These are phyloP conservation scores for Gyrodactylus salaris DNA, from an alignment of 1,140 invertebrate genomes.

Conservation along the genomic window DNA sequence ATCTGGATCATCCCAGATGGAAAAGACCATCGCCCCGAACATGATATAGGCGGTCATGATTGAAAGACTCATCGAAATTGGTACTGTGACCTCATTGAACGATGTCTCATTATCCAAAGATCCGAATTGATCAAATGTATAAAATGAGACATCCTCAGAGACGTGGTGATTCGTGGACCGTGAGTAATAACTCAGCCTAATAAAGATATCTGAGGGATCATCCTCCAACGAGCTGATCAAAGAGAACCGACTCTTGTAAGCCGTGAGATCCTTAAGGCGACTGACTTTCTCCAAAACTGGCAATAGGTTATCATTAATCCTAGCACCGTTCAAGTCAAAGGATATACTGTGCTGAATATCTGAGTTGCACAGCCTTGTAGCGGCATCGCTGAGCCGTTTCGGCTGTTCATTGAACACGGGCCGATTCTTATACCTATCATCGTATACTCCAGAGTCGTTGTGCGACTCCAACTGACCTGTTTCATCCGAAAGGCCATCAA, in stretches of 20 bases:
- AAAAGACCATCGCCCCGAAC: conserved; percentile 6
- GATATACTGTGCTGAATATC: not conserved
- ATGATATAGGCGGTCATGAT: conserved; percentile 8
- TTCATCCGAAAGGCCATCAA: not conserved
- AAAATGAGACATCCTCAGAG: not conserved
- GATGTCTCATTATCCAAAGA: not conserved
- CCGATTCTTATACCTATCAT: not conserved
- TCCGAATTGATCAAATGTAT: not conserved
- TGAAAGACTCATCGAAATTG: conserved; percentile 7
- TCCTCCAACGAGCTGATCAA: not conserved
- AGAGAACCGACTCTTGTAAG: not conserved
- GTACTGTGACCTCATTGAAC: not conserved
- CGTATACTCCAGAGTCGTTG: not conserved
- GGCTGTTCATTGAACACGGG: not conserved
- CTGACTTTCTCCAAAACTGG: not conserved
- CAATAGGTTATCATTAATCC: not conserved
- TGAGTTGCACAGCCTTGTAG: not conserved
- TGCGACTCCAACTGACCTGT: not conserved
- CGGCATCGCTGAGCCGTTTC: not conserved
- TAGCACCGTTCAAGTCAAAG: not conserved
- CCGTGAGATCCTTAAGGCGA: not conserved
- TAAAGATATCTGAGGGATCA: not conserved
- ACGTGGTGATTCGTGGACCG: not conserved
- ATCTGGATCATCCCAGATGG: conserved; percentile 33
- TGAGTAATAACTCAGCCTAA: not conserved